These are phyloP conservation scores for Cossypha heuglini DNA, from an alignment of 2,797 vertebrate genomes.

Conservation along the genomic window DNA sequence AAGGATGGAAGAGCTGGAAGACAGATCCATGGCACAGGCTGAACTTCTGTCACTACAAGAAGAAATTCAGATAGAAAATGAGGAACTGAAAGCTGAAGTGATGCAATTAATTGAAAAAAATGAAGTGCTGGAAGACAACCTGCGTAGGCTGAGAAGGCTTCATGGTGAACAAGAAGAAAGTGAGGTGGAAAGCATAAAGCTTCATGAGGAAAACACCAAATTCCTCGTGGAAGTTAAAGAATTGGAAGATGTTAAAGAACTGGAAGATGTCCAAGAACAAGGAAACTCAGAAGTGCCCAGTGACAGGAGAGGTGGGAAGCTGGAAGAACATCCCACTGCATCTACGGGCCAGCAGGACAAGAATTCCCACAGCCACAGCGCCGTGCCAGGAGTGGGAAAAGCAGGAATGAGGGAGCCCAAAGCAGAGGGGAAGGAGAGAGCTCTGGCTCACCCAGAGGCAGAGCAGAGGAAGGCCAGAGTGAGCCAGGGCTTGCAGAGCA, in stretches of 20 bases:
- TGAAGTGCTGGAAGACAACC: constrained; percentile 53
- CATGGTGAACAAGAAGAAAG: constrained; percentile 59
- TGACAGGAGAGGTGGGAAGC: background rate
- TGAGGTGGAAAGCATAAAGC: constrained; percentile 42
- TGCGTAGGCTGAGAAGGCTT: constrained; percentile 26
- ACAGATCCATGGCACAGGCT: constrained; percentile 41
- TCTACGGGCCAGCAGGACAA: background rate
- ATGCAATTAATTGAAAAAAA: constrained; percentile 57
- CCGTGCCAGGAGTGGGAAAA: background rate
- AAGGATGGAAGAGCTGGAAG: constrained; percentile 70
- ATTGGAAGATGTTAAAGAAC: background rate
- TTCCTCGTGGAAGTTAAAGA: background rate
- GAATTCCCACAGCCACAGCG: background rate
- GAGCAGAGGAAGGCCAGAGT: constrained; percentile 65
- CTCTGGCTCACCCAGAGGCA: constrained; percentile 37
- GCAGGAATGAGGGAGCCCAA: background rate
- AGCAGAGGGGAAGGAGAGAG: constrained; percentile 57
- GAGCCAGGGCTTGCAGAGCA: constrained; percentile 67
- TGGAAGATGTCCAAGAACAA: background rate
- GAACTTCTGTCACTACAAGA: constrained; percentile 58
- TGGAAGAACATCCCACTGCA: background rate
- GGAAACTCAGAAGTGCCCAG: background rate
- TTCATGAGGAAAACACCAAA: background rate
- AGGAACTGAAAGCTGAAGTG: constrained; percentile 67
- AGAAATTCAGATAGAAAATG: constrained; percentile 70